These are phyloP conservation scores for Eupithecia abbreviata DNA, from an alignment of 2,888 invertebrate species.

Conservation along the genomic window DNA sequence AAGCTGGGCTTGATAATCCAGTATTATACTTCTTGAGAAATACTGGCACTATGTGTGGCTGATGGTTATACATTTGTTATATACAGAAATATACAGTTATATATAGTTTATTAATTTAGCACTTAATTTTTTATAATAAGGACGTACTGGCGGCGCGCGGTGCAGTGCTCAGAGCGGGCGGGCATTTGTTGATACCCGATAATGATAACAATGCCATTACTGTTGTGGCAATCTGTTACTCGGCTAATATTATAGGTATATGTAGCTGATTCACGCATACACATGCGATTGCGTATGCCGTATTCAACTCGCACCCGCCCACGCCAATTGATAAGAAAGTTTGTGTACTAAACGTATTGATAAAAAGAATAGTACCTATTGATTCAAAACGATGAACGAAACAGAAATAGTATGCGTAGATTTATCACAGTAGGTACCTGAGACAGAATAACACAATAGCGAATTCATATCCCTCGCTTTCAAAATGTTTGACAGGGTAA, in stretches of 20 bases:
- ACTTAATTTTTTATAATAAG: neutral
- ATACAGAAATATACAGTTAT: neutral
- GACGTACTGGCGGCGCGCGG: neutral
- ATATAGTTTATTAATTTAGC: neutral
- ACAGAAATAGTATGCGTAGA: neutral
- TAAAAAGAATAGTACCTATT: slow-evolving; percentile 22
- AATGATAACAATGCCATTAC: slow-evolving; percentile 27
- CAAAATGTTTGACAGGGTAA: slow-evolving; percentile 22
- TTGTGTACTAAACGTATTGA: slow-evolving; percentile 20
- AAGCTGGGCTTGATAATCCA: slow-evolving; percentile 12
- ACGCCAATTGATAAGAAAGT: slow-evolving; percentile 47
- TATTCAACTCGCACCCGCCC: slow-evolving; percentile 45
- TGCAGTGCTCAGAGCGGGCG: neutral
- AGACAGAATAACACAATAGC: neutral
- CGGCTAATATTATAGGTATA: slow-evolving; percentile 9
- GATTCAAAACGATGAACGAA: slow-evolving; percentile 4
- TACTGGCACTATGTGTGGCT: slow-evolving; percentile 11
- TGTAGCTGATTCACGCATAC: neutral
- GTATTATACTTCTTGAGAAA: slow-evolving; percentile 22
- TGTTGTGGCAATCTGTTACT: slow-evolving; percentile 28
- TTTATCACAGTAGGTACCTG: neutral
- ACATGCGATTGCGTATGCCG: slow-evolving; percentile 4
- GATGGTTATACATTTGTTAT: neutral
- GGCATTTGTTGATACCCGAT: slow-evolving; percentile 14
- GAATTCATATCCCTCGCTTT: slow-evolving; percentile 28